Evolutionary conservation across 2,888 invertebrate genomes (phyloP), one percentile per base, ranked within the genome.

Genomic region (Achlya flavicornis): DNA sequence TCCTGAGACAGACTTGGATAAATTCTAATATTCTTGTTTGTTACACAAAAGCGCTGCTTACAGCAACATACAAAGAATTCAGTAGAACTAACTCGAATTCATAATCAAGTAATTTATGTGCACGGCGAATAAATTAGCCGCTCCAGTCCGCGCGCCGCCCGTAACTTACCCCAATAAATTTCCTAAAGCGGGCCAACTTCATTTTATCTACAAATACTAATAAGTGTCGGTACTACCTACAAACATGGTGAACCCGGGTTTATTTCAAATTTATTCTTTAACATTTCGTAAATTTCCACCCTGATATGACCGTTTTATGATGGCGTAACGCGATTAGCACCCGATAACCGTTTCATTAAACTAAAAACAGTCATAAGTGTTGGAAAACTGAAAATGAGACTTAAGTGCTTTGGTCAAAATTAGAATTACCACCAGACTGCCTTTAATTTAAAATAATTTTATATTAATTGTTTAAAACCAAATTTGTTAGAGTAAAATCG

Each of bases 41-140:
- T 86, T 86, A 90, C 85, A 88, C 87, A 89, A 91, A 89, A 91
- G 90, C 88, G 86, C 82, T 86, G 89, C 87, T 89, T 87, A 88
- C 87, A 90, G 91, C 90, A 92, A 91, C 91, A 91, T 88, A 90
- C 90, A 41, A 38, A 41, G 12, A 41, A 41, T 41, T 12, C 41
- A 89, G 89, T 90, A 88, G 85, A 92, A 90, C 91, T 90, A 90
- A 91, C 89, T 92, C 89, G 92, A 92, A 93, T 93, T 93, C 93
- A 93, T 93, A 93, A 93, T 93, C 92, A 92, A 93, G 92, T 93
- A 93, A 93, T 93, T 93, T 93, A 93, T 93, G 93, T 93, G 93
- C 92, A 93, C 92, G 93, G 92, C 91, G 93, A 92, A 93, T 93
- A 93, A 93, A 93, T 93, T 93, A 92, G 92, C 90, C 89, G 89